phyloP scores from a whole-genome alignment of 2,888 invertebrate species.

The Rotaria sp. region DNA sequence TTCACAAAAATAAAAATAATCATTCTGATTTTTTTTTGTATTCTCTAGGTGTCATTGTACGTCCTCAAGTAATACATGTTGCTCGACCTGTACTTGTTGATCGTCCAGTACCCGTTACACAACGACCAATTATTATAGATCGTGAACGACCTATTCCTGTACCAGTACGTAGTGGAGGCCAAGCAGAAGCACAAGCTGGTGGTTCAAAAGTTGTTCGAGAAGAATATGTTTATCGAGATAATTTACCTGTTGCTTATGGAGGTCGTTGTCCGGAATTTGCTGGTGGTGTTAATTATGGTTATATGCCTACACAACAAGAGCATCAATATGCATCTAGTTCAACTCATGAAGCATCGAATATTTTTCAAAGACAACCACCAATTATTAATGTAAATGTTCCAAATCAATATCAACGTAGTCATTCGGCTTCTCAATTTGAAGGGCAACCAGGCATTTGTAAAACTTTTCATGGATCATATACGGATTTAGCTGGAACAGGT shows the following conservation, averaged over 20 bases:
- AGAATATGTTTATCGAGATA: constrained; percentile 33
- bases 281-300: constrained; percentile 26
- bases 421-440: not conserved
- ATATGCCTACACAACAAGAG: constrained; percentile 23
- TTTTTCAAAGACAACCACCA: not conserved
- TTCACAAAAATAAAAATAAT: not conserved
- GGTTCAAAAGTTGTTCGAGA: not conserved
- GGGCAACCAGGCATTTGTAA: not conserved
- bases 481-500: not conserved
- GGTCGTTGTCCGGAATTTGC: constrained; percentile 16
- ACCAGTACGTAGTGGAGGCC: not conserved
- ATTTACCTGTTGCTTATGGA: constrained; percentile 31
- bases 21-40: not conserved
- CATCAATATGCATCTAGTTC: not conserved
- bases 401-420: not conserved
- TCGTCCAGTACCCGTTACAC: constrained; percentile 38
- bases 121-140: constrained; percentile 40
- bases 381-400: not conserved
- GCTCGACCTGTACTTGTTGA: constrained; percentile 40
- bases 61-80: constrained; percentile 40
- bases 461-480: not conserved
- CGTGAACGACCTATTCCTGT: constrained; percentile 36
- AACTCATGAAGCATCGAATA: not conserved
- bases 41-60: constrained; percentile 31
- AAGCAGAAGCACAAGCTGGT: not conserved